Evolutionary conservation across 2,797 vertebrate genomes (phyloP).

Genomic region (Hoplostethus mediterraneus): DNA sequence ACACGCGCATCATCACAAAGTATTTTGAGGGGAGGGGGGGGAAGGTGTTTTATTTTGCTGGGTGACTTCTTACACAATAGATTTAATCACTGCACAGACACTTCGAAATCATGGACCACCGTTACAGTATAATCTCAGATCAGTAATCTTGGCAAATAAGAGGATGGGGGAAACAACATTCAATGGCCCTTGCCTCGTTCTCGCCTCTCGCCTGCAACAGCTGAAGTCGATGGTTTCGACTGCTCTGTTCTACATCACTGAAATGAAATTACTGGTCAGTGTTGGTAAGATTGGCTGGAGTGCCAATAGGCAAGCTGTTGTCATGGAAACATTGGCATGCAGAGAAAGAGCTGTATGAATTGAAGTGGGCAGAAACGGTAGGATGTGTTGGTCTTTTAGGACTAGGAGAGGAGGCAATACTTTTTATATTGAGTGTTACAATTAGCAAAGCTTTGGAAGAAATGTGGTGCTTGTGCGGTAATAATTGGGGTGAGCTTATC

Average conservation of each 20-base stretch:
- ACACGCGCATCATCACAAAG: neutral
- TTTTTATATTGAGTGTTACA: conserved; percentile 17
- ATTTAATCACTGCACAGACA: neutral
- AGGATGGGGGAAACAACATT: neutral
- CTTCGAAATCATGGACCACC: conserved; percentile 15
- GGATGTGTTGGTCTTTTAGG: conserved; percentile 17
- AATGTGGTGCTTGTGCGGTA: conserved; percentile 7
- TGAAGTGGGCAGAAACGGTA: conserved; percentile 34
- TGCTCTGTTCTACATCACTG: conserved; percentile 6
- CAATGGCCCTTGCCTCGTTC: neutral
- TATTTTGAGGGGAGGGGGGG: neutral
- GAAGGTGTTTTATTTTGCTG: conserved; percentile 1
- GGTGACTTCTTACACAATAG: neutral
- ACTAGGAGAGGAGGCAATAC: neutral
- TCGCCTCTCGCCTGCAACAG: neutral
- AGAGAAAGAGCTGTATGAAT: conserved; percentile 25
- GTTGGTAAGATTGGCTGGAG: conserved; percentile 2
- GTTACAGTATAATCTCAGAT: conserved; percentile 8
- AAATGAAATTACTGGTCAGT: conserved; percentile 17
- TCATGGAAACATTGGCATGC: conserved; percentile 64
- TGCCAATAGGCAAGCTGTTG: conserved; percentile 44
- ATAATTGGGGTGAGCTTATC: neutral
- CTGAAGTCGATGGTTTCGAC: conserved; percentile 11
- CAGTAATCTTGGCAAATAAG: neutral
- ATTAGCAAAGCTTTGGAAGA: conserved; percentile 23